These are phyloP conservation scores for Sisor rabdophorus DNA, from an alignment of 2,113 vertebrate species.

Conservation along the genomic window DNA sequence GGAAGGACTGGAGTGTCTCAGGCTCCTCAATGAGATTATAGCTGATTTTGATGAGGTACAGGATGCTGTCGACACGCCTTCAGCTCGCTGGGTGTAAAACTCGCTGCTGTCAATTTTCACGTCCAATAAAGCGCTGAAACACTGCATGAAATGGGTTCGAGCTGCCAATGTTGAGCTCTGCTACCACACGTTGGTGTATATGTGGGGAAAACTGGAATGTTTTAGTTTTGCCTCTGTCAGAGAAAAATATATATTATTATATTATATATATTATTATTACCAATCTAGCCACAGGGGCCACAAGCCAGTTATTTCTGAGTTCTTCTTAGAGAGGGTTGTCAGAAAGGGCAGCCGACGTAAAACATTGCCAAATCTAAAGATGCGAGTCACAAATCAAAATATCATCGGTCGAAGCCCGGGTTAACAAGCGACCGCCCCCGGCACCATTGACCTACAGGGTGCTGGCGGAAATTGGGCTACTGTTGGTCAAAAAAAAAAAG, in stretches of 20 bases:
- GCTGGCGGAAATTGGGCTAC: no score
- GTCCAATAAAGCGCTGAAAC: slow-evolving; percentile 22
- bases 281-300: no score
- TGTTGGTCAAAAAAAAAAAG: no score
- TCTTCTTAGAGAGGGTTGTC: no score
- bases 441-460: no score
- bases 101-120: neutral
- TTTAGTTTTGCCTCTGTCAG: neutral
- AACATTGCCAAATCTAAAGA: no score
- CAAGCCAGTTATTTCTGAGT: no score
- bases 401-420: no score
- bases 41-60: slow-evolving; percentile 94
- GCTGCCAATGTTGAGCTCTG: slow-evolving; percentile 4
- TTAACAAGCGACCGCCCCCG: no score
- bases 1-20: slow-evolving; percentile 93
- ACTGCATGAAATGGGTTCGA: slow-evolving; percentile 1
- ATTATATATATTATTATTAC: no score
- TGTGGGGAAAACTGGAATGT: neutral
- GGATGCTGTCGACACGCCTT: slow-evolving; percentile 5
- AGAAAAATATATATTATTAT: neutral
- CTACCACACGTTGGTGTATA: neutral
- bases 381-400: no score
- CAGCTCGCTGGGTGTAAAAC: neutral
- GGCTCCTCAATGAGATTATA: slow-evolving; percentile 95
- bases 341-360: no score